A percentile compares a stretch with the other conserved stretches of the same genome.
These are phyloP conservation scores for Coranthus polyacanthus DNA, from an alignment of 2,797 vertebrate species.

Conservation along the genomic window DNA sequence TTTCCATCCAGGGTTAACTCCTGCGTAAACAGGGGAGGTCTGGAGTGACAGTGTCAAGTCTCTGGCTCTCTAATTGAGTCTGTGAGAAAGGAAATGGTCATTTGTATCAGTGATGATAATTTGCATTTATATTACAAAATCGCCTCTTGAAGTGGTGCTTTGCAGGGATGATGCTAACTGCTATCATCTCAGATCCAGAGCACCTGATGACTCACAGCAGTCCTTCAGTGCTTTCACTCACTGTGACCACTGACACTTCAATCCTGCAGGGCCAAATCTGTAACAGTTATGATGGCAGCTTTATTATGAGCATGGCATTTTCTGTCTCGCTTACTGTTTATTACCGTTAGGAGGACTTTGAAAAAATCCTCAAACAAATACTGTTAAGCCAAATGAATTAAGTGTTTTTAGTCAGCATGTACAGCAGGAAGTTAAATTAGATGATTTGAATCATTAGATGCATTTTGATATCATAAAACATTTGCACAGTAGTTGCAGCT, in stretches of 20 bases:
- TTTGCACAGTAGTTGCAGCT: slow-evolving; percentile 43
- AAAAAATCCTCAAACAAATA: neutral
- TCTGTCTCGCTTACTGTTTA: slow-evolving; percentile 29
- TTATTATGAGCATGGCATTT: slow-evolving; percentile 39
- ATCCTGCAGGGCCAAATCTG: slow-evolving; percentile 39
- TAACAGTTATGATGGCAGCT: slow-evolving; percentile 41
- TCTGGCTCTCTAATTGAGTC: slow-evolving; percentile 55
- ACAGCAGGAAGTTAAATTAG: slow-evolving; percentile 9
- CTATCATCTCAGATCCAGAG: slow-evolving; percentile 42
- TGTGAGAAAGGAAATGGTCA: slow-evolving; percentile 51
- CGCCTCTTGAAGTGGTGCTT: slow-evolving; percentile 67
- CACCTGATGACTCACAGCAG: slow-evolving; percentile 71
- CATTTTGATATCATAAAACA: slow-evolving; percentile 55
- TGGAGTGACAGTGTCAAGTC: slow-evolving; percentile 42
- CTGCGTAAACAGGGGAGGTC: slow-evolving; percentile 47
- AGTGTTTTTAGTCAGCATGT: slow-evolving; percentile 6
- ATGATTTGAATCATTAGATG: slow-evolving; percentile 30
- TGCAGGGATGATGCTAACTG: slow-evolving; percentile 58
- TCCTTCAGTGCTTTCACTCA: slow-evolving; percentile 12
- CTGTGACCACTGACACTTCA: slow-evolving; percentile 44
- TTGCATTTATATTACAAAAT: slow-evolving; percentile 80
- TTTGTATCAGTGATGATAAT: slow-evolving; percentile 69
- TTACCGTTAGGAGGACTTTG: neutral
- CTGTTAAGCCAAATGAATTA: slow-evolving; percentile 1
- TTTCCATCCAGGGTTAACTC: slow-evolving; percentile 42